A percentile compares a stretch with the other conserved stretches of the same genome.
phyloP scores from a whole-genome alignment of 1,140 invertebrate species.

The Brachionus koreanus region DNA sequence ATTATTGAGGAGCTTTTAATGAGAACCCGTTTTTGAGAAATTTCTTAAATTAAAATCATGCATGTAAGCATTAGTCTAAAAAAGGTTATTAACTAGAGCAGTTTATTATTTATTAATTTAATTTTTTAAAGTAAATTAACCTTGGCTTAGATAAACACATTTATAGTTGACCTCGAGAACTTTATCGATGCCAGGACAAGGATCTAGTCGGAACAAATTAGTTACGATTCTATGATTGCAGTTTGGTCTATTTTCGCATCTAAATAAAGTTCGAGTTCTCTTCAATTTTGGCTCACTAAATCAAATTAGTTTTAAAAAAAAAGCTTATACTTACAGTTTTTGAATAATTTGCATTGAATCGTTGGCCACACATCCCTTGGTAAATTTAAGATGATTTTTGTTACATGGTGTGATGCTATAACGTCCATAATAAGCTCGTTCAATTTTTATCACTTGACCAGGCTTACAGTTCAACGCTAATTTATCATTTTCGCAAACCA shows the following conservation, averaged over 20 bases:
- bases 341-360: constrained; percentile 28
- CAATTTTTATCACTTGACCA: constrained; percentile 3
- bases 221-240: neutral
- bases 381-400: constrained; percentile 32
- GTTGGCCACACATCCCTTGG: constrained; percentile 26
- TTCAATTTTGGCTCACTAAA: constrained; percentile 5
- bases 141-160: constrained; percentile 17
- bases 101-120: neutral
- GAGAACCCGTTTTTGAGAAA: neutral
- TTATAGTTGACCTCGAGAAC: constrained; percentile 33
- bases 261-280: constrained; percentile 9
- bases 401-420: constrained; percentile 43
- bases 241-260: constrained; percentile 9
- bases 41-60: neutral
- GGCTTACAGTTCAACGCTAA: neutral
- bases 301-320: neutral
- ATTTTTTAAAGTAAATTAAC: neutral
- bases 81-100: neutral
- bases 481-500: constrained; percentile 39
- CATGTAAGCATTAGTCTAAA: neutral
- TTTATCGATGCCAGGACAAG: constrained; percentile 19
- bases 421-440: constrained; percentile 33
- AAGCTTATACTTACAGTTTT: constrained; percentile 19
- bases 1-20: neutral
- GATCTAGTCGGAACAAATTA: neutral